Base-by-base conservation (phyloP, 1,140 invertebrate species). In the Thaumetopoea pityocampa region DNA sequence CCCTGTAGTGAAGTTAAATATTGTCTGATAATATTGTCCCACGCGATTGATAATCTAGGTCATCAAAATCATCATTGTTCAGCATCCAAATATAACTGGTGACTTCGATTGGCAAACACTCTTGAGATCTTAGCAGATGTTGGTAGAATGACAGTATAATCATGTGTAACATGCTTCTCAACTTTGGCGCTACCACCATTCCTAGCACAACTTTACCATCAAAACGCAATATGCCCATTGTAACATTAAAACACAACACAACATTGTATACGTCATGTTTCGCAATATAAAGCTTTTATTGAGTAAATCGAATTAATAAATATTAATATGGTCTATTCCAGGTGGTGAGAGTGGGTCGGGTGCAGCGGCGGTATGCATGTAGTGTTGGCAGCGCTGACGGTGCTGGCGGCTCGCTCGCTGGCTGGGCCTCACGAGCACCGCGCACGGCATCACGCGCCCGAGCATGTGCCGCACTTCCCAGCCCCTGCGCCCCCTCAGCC, bases 371-470 rank as follows among this genome's bases (percentile, higher is more conserved):
- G 71, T 46, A 82, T 82, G 78, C 74, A 69, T 60, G 76, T 76
- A 66, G 61, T 80, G 61, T 56, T 78, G 33, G 64, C 67, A 37
- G 71, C 72, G 52, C 61, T 82, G 28, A 61, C 71, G 47, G 74
- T 71, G 73, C 63, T 77, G 60, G 61, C 66, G 51, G 76, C 74
- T 66, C 72, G 67, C 42, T 59, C 65, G 55, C 56, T 67, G 36
- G 79, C 73, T 54, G 60, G 66, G 47, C 67, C 79, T 43, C 76
- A 79, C 51, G 79, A 80, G 59, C 77, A 79, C 59, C 70, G 72
- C 33, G 77, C 70, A 38, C 55, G 77, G 50, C 79, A 83, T 51
- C 79, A 76, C 52, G 68, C 70, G 46, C 73, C 76, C 22, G 70
- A 78, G 9, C 74, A 76, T 37, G 55, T 64, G n/a, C 46, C 49